Base-by-base conservation (phyloP, 1,140 invertebrate genomes). In the Heliconius eleuchia region DNA sequence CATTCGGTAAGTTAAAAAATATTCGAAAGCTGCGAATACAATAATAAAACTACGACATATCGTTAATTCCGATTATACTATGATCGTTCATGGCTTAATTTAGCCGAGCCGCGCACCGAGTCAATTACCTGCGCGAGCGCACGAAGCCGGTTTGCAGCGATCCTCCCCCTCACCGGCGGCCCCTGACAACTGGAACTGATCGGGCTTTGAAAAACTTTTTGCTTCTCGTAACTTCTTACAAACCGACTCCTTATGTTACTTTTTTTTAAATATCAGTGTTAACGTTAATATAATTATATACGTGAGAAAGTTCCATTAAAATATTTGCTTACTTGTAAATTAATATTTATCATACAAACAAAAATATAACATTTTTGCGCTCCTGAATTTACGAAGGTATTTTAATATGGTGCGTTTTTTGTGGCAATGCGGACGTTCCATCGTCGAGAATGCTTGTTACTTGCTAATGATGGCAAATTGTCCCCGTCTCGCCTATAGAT, bases 71-170 rank as follows among this genome's bases (percentile, higher is more conserved):
- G 86, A 89, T 90, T 90, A 90, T 83, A 86, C 84, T 87, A 88
- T 81, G 60, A 86, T 89, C 84, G 89, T 89, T 94, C 91, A 94
- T 90, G 88, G 88, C 92, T 94, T 91, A 91, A 94, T 94, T 94
- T 92, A 93, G 87, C 85, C 80, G 84, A 83, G 85, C 77, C 80
- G 80, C 81, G 83, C 84, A 84, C 80, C 83, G 88, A 92, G 92
- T 91, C 90, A 88, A 88, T 94, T 94, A 94, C 92, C 92, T 94
- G 92, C 90, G 92, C 91, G 81, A 82, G 88, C 88, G 89, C 89
- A 87, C 79, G 85, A 83, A 88, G 88, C 91, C 91, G 91, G 91
- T 92, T 92, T 86, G 85, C 84, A 84, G 79, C 80, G 89, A 88
- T 87, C 80, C 76, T 74, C 78, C 37, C 82, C 60, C 66, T 72